phyloP scores from a whole-genome alignment of 2,113 vertebrate species.

The Catharus minimus region DNA sequence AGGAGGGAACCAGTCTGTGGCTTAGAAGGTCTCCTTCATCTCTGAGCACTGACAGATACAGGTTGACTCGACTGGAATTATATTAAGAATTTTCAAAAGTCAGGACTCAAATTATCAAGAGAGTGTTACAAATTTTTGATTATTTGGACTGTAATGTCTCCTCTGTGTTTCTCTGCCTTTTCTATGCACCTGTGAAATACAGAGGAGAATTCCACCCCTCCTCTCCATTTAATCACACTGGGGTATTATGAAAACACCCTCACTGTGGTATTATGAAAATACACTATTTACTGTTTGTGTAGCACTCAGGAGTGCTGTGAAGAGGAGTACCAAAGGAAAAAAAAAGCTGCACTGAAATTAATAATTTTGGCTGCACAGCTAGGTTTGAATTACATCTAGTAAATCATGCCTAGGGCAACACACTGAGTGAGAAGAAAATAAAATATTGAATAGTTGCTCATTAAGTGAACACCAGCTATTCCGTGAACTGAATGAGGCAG shows the following conservation, averaged over 20 bases:
- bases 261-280: conserved; percentile 35
- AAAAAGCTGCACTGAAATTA: conserved; percentile 36
- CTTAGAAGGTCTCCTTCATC: background rate
- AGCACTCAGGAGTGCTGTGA: conserved; percentile 46
- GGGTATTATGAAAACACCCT: conserved; percentile 25
- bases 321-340: conserved; percentile 55
- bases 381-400: conserved; percentile 63
- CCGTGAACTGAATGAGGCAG: conserved; percentile 11
- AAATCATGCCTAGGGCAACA: conserved; percentile 64
- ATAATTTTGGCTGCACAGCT: conserved; percentile 58
- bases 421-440: conserved; percentile 62
- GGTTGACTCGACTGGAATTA: background rate
- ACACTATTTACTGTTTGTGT: conserved; percentile 45
- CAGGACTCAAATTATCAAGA: background rate
- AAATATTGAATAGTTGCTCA: conserved; percentile 66
- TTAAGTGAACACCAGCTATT: conserved; percentile 44
- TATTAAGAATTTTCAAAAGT: background rate
- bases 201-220: background rate
- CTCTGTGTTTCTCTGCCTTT: background rate
- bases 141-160: background rate
- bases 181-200: background rate
- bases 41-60: background rate
- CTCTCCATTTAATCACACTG: background rate
- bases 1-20: background rate
- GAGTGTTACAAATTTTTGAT: background rate